Conservation (phyloP, 2,888 invertebrate genomes). For the Pseudococcus jackbeardsleyi region DNA sequence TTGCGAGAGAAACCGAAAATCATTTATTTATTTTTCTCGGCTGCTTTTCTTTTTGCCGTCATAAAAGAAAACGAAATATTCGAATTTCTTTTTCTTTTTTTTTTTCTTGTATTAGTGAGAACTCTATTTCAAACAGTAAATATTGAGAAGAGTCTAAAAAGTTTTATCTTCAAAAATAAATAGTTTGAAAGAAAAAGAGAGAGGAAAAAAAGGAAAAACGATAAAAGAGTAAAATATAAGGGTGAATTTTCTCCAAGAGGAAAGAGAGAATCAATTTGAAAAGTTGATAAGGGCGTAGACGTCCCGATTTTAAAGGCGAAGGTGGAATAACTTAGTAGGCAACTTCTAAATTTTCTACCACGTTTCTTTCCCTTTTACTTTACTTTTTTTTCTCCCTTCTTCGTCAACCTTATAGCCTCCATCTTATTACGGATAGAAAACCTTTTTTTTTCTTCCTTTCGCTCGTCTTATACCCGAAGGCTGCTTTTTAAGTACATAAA, state of each 20-base stretch:
- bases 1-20: conserved; percentile 9
- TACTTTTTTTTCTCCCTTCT: neutral
- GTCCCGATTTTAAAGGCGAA: conserved; percentile 57
- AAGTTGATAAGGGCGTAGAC: conserved; percentile 61
- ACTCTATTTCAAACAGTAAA: conserved; percentile 60
- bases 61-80: conserved; percentile 58
- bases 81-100: conserved; percentile 27
- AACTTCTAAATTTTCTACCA: conserved; percentile 55
- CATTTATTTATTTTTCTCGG: conserved; percentile 56
- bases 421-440: conserved; percentile 59
- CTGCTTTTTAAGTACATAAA: conserved; percentile 46
- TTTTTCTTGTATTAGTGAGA: conserved; percentile 56
- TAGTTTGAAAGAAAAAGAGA: conserved; percentile 56
- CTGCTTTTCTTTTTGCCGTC: conserved; percentile 45
- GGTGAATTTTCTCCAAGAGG: conserved; percentile 46
- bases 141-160: conserved; percentile 62
- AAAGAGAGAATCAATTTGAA: conserved; percentile 62
- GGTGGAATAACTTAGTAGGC: conserved; percentile 61
- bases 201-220: conserved; percentile 46
- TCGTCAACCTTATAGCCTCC: conserved; percentile 41
- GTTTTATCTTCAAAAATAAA: conserved; percentile 61
- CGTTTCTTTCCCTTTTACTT: conserved; percentile 38
- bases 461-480: conserved; percentile 37
- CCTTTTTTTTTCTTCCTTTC: conserved; percentile 17
- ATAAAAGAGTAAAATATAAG: conserved; percentile 59